phyloP scores from a whole-genome alignment of 2,888 invertebrate genomes.

The Aethes cnicana region DNA sequence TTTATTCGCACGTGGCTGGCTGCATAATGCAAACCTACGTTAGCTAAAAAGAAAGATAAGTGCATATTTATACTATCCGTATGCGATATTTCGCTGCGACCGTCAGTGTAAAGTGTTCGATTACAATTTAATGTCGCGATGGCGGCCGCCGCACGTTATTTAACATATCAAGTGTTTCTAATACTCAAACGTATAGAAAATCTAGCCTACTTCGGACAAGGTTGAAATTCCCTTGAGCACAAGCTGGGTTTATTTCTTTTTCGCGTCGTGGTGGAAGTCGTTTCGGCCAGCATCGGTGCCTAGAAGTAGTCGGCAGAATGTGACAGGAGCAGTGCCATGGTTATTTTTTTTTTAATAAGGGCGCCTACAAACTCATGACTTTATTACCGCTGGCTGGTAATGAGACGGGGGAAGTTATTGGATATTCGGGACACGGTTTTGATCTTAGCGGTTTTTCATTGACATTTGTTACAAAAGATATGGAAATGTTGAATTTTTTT shows the following conservation, averaged over 20 bases:
- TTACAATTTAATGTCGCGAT: conserved; percentile 80
- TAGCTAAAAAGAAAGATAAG: conserved; percentile 81
- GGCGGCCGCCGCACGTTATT: conserved; percentile 60
- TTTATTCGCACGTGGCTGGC: conserved; percentile 78
- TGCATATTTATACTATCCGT: conserved; percentile 79
- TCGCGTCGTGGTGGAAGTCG: conserved; percentile 51
- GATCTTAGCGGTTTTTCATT: conserved; percentile 18
- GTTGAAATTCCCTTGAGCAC: conserved; percentile 37
- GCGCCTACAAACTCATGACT: conserved; percentile 51
- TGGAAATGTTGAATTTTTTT: too few relatives aligned
- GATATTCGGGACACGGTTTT: conserved; percentile 20
- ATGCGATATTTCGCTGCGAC: conserved; percentile 74
- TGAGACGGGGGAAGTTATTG: conserved; percentile 25
- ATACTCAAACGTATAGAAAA: conserved; percentile 36
- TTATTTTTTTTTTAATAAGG: conserved; percentile 51
- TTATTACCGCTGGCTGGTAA: conserved; percentile 47
- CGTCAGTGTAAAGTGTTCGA: conserved; percentile 80
- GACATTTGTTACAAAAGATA: too few relatives aligned
- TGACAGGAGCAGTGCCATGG: conserved; percentile 52
- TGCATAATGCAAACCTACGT: conserved; percentile 79
- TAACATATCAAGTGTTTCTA: conserved; percentile 55
- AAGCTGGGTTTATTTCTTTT: conserved; percentile 42
- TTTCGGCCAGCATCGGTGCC: conserved; percentile 57
- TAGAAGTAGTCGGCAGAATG: conserved; percentile 58
- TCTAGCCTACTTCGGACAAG: conserved; percentile 35